Evolutionary conservation across 2,113 vertebrate species (phyloP).

Genomic region (Phycodurus eques): DNA sequence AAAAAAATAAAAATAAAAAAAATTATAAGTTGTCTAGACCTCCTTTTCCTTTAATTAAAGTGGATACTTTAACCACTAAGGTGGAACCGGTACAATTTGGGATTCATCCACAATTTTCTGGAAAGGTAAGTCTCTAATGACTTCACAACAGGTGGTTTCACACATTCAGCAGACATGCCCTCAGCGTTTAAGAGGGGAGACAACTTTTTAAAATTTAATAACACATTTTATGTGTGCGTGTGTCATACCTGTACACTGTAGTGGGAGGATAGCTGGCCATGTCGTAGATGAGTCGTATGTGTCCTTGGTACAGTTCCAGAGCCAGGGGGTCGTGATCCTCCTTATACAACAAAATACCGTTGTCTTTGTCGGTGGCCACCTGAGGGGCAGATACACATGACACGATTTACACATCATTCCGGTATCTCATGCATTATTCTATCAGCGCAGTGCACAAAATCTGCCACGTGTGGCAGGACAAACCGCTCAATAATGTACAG

Average conservation of each 20-base stretch:
- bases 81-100: too few relatives aligned
- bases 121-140: too few relatives aligned
- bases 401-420: neutral
- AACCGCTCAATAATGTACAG: neutral
- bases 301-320: slow-evolving; percentile 94
- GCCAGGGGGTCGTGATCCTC: slow-evolving; percentile 93
- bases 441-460: neutral
- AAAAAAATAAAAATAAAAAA: too few relatives aligned
- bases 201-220: too few relatives aligned
- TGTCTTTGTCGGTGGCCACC: slow-evolving; percentile 95
- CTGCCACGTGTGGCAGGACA: slow-evolving; percentile 2
- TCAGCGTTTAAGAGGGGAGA: too few relatives aligned
- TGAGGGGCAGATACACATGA: slow-evolving; percentile 39
- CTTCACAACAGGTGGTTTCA: too few relatives aligned
- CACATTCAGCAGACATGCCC: too few relatives aligned
- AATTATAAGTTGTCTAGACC: too few relatives aligned
- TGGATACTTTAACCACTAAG: too few relatives aligned
- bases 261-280: slow-evolving; percentile 87
- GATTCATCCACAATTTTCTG: too few relatives aligned
- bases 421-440: neutral
- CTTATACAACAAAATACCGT: slow-evolving; percentile 90
- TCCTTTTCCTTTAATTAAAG: too few relatives aligned
- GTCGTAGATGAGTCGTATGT: slow-evolving; percentile 91
- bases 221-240: neutral
- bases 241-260: slow-evolving; percentile 88